A percentile compares a stretch with the other conserved stretches of the same genome.
These are phyloP conservation scores for Trachythela sp. DNA, from an alignment of 64 coral and sea anemone genomes.

Conservation along the genomic window DNA sequence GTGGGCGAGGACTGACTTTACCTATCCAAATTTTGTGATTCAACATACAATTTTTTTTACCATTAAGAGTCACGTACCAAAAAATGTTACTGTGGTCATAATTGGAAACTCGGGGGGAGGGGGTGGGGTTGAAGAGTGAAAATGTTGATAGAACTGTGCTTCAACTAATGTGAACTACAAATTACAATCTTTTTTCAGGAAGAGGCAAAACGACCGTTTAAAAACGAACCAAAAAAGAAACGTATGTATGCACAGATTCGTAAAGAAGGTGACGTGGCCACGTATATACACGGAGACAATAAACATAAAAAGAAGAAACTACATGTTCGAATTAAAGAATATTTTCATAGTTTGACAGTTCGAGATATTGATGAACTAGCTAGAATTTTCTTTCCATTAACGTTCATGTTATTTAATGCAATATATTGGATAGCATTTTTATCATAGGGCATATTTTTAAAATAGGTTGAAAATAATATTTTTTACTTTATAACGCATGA, in stretches of 20 bases:
- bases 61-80: no score
- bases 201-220: background rate
- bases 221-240: background rate
- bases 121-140: no score
- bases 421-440: conserved; percentile 59
- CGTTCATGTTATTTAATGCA: conserved; percentile 49
- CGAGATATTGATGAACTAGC: conserved; percentile 55
- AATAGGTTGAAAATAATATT: background rate
- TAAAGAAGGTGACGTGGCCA: background rate
- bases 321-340: background rate
- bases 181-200: background rate
- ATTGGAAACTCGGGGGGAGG: no score
- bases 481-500: background rate
- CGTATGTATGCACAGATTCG: background rate
- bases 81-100: no score
- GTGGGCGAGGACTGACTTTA: no score
- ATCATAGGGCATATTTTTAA: background rate
- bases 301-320: conserved; percentile 29
- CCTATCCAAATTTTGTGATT: no score
- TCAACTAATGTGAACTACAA: background rate
- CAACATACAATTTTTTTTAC: no score
- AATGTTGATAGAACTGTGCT: no score
- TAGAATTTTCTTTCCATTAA: conserved; percentile 55
- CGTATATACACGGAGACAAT: background rate
- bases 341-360: conserved; percentile 31